These are phyloP conservation scores for Jacana jacana DNA, from an alignment of 2,113 vertebrate species.

Conservation along the genomic window DNA sequence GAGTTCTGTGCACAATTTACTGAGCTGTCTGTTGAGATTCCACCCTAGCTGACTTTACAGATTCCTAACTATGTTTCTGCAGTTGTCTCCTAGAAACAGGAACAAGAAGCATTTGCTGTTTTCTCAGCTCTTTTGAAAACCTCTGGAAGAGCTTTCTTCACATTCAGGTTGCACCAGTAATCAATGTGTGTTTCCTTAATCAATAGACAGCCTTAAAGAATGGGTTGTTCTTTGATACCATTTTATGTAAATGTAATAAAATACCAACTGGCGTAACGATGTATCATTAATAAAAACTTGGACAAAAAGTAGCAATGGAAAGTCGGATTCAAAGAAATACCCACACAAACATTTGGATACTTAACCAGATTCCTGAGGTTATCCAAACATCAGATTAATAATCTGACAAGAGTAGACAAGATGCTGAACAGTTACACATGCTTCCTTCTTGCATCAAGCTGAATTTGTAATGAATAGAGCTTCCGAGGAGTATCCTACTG, in stretches of 20 bases:
- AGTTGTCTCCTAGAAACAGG: conserved; percentile 65
- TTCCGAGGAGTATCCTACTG: neutral
- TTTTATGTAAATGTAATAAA: neutral
- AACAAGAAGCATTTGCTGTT: conserved; percentile 43
- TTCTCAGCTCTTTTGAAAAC: conserved; percentile 38
- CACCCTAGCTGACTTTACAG: conserved; percentile 35
- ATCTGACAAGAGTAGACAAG: neutral
- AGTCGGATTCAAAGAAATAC: neutral
- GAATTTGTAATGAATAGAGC: neutral
- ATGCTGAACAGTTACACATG: neutral
- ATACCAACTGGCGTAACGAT: neutral
- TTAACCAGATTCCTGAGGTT: neutral
- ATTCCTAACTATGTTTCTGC: conserved; percentile 50
- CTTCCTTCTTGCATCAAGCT: neutral
- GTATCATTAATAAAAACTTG: neutral
- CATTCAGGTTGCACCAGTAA: neutral
- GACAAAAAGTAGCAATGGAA: neutral
- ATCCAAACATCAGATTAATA: neutral
- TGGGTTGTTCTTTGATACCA: neutral
- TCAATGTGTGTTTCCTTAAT: neutral
- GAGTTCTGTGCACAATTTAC: neutral
- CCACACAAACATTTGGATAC: neutral
- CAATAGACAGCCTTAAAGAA: neutral
- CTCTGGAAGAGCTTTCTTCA: neutral
- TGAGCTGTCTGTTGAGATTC: conserved; percentile 39